Conservation (phyloP, 2,113 vertebrate species). For the Ifrita kowaldi region DNA sequence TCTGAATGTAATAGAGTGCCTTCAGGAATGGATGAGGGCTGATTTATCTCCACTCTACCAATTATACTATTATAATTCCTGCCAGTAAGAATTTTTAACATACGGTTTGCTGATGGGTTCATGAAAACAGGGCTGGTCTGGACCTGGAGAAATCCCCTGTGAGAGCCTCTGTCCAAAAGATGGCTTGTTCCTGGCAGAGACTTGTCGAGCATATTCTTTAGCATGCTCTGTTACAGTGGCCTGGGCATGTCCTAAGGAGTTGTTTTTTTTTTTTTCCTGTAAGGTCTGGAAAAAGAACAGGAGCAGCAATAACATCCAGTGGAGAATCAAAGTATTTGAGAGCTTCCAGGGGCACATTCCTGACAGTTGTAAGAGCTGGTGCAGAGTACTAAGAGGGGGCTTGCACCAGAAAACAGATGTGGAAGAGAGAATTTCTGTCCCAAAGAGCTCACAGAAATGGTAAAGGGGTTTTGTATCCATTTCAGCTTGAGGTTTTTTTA, state of each 20-base stretch:
- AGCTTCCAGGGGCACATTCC: background rate
- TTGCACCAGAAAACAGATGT: background rate
- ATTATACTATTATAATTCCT: background rate
- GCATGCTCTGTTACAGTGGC: background rate
- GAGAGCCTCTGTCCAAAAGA: slow-evolving; percentile 4
- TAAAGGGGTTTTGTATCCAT: background rate
- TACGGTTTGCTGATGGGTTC: slow-evolving; percentile 37
- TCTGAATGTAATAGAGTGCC: background rate
- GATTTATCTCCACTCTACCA: background rate
- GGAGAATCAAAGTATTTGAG: background rate
- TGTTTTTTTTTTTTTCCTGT: background rate
- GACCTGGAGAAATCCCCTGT: background rate
- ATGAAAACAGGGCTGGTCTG: background rate
- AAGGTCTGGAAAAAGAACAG: background rate
- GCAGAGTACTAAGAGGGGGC: background rate
- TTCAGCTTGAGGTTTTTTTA: background rate
- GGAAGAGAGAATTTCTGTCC: background rate
- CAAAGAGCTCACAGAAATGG: background rate
- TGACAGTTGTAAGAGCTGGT: background rate
- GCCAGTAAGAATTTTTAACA: slow-evolving; percentile 29
- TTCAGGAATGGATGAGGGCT: slow-evolving; percentile 3
- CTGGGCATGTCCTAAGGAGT: background rate
- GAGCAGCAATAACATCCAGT: background rate
- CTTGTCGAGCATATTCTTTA: background rate
- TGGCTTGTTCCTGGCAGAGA: background rate